Percentiles rank a stretch among this genome's conserved stretches.
Conservation (phyloP, 2,888 invertebrate species). For the Junonia oenone region DNA sequence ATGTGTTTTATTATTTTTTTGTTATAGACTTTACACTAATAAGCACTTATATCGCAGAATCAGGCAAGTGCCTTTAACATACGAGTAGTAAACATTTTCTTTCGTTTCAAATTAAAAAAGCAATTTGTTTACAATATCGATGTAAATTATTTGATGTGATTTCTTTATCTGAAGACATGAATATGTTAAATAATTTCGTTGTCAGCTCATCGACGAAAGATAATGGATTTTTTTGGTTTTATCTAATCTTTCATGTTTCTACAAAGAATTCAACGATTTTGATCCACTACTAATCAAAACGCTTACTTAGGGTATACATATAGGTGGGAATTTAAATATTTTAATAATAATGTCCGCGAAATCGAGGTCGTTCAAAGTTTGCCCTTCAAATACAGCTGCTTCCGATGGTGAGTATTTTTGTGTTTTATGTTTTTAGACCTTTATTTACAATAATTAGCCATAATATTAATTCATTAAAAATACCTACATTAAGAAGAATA, state of each 20-base stretch:
- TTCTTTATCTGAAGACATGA: conserved; percentile 6
- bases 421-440: background rate
- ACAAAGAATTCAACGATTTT: conserved; percentile 46
- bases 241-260: conserved; percentile 56
- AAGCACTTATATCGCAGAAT: too few relatives aligned
- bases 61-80: too few relatives aligned
- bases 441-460: too few relatives aligned
- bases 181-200: conserved; percentile 22
- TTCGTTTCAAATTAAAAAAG: conserved; percentile 4
- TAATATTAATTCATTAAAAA: too few relatives aligned
- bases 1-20: too few relatives aligned
- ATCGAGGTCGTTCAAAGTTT: conserved; percentile 39
- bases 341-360: conserved; percentile 40
- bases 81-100: too few relatives aligned
- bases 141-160: background rate
- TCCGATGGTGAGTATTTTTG: conserved; percentile 53
- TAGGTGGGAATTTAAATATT: conserved; percentile 42
- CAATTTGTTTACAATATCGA: background rate
- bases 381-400: conserved; percentile 43
- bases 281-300: conserved; percentile 24
- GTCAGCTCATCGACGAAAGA: conserved; percentile 37
- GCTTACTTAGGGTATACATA: conserved; percentile 27
- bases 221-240: conserved; percentile 34
- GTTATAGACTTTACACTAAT: too few relatives aligned
- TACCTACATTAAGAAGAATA: too few relatives aligned